phyloP scores from a whole-genome alignment of 2,113 vertebrate species.

The Zonotrichia leucophrys region DNA sequence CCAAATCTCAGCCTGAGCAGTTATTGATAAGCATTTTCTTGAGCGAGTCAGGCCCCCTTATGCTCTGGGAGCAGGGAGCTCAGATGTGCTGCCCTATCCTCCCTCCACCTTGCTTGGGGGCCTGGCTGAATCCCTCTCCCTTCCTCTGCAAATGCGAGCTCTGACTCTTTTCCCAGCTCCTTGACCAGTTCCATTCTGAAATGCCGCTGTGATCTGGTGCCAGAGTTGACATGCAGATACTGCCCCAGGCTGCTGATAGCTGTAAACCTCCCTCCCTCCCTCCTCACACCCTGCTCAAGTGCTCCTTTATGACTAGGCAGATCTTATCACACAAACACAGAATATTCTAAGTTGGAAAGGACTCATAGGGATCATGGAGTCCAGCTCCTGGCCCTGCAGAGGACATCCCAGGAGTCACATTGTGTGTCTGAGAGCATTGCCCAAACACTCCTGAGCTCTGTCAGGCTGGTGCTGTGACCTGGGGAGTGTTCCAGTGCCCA shows the following conservation, averaged over 20 bases:
- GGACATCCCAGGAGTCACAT: background rate
- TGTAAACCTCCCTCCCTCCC: background rate
- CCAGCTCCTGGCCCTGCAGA: background rate
- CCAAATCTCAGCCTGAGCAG: background rate
- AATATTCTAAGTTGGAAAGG: background rate
- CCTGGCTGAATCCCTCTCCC: background rate
- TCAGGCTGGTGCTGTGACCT: background rate
- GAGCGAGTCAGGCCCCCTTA: background rate
- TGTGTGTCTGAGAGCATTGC: rapidly evolving
- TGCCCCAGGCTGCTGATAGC: background rate
- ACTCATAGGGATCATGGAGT: background rate
- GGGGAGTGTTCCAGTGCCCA: background rate
- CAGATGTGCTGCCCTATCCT: background rate
- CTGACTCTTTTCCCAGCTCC: background rate
- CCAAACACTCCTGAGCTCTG: background rate
- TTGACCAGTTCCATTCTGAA: background rate
- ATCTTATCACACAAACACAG: background rate
- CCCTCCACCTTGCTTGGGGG: rapidly evolving
- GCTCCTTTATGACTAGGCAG: background rate
- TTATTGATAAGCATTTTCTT: background rate
- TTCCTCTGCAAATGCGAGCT: background rate
- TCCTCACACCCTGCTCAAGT: background rate
- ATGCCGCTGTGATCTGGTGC: background rate
- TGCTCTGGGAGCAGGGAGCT: background rate
- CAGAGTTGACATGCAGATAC: background rate